Evolutionary conservation across 2,888 invertebrate species (phyloP), one percentile per base, ranked within the genome.

Genomic region (Acronicta psi): DNA sequence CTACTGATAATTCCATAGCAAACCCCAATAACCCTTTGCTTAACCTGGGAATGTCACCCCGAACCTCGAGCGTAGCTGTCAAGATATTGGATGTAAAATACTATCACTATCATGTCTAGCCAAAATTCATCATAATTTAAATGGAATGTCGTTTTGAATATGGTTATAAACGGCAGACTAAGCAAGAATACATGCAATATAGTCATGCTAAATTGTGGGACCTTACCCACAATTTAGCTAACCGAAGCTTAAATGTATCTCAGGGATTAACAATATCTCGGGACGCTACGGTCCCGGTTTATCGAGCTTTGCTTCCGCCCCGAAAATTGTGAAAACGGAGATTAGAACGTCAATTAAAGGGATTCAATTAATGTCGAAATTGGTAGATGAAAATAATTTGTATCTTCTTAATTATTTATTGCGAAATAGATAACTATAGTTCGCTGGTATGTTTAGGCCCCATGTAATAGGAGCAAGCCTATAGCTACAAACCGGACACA

Each of bases 361-460:
- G 10, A 67, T 44, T 51, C 31, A 67, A 53, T 49, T 37, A 53
- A 45, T 23, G 17, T 17, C 18, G 13, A 52, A 59, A 41, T 14
- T 25, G 11, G 37, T 45, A 8, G 16, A 25, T 31, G n/a, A 34
- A 34, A 34, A 34, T 34, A 6, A 34, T 34, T 34, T 13, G n/a
- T 31, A 31, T 0, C 0, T 34, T n/a, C 34, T 34, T 34, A 34
- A n/a, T n/a, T 34, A 31, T 9, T 25, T 25, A 25, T 25, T 25
- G 8, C 20, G 20, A 20, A 20, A 20, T 20, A 20, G 5, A 4
- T 9, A 25, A 25, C 2, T 25, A 25, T 5, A 20, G 20, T 20
- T 20, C 3, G 20, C 20, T 20, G 20, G 20, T 20, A 20, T 20
- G 20, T 20, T 20, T 20, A 4, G 20, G 20, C 20, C 20, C 20